These are phyloP conservation scores for Coturnix japonica DNA, from an alignment of 2,113 vertebrate genomes.

Conservation along the genomic window DNA sequence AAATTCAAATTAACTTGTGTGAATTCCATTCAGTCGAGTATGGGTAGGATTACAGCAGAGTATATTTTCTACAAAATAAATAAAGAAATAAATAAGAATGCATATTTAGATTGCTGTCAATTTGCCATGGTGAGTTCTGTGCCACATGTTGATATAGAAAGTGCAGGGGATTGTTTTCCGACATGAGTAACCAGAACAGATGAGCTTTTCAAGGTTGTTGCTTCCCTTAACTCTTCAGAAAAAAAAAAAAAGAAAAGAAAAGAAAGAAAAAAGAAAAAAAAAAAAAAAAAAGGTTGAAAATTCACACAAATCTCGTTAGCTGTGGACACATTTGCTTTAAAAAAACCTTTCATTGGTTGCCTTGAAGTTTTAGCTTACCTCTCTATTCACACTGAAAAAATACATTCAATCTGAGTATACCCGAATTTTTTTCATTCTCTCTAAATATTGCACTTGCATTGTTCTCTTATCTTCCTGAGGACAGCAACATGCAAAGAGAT, in stretches of 20 bases:
- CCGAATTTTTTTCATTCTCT: not conserved
- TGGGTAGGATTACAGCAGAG: constrained; percentile 40
- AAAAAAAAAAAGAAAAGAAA: not conserved
- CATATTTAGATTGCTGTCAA: not conserved
- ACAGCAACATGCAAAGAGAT: not conserved
- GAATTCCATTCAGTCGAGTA: constrained; percentile 42
- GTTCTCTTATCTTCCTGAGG: not conserved
- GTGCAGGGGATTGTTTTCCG: constrained; percentile 37
- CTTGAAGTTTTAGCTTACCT: constrained; percentile 49
- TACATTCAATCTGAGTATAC: not conserved
- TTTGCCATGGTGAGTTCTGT: constrained; percentile 36
- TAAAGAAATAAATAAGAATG: not conserved
- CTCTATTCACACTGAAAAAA: constrained; percentile 22
- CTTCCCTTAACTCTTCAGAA: constrained; percentile 56
- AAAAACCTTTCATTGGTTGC: constrained; percentile 41
- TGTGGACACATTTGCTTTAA: constrained; percentile 56
- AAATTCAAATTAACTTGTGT: constrained; percentile 29
- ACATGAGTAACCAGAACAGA: constrained; percentile 66
- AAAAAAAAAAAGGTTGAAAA: constrained; percentile 28
- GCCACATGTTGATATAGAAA: not conserved
- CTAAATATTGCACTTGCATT: not conserved
- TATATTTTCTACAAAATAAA: not conserved
- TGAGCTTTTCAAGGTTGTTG: constrained; percentile 73
- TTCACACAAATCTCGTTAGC: constrained; percentile 65
- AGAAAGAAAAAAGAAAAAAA: not conserved